Conservation (phyloP, 2,797 vertebrate species). For the Morus bassanus region DNA sequence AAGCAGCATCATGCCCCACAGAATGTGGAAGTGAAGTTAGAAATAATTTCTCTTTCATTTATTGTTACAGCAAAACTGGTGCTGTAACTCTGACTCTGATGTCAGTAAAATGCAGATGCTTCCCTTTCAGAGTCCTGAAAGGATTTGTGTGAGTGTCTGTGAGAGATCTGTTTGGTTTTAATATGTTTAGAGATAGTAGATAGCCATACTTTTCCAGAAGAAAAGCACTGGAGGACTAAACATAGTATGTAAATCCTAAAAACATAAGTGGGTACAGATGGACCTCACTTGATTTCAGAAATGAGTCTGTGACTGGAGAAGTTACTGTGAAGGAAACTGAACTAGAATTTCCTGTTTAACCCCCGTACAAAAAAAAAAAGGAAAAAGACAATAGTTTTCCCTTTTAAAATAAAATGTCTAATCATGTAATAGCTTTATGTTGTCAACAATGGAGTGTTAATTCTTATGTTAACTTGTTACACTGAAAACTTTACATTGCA, state of each 20-base stretch:
- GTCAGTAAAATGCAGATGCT: slow-evolving; percentile 33
- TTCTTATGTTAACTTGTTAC: background rate
- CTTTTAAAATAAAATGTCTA: background rate
- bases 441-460: background rate
- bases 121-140: slow-evolving; percentile 54
- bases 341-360: slow-evolving; percentile 13
- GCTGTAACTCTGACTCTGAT: background rate
- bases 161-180: slow-evolving; percentile 6
- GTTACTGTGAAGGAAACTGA: background rate
- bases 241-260: slow-evolving; percentile 23
- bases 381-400: background rate
- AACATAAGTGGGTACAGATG: slow-evolving; percentile 23
- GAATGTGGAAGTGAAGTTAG: slow-evolving; percentile 53
- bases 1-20: background rate
- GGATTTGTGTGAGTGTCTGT: background rate
- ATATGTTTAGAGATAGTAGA: background rate
- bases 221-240: slow-evolving; percentile 22
- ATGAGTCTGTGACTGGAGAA: background rate
- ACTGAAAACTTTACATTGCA: background rate
- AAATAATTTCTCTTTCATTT: slow-evolving; percentile 66
- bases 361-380: background rate
- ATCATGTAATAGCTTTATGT: background rate
- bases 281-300: slow-evolving; percentile 21
- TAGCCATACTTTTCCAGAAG: background rate
- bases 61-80: slow-evolving; percentile 41